Evolutionary conservation across 2,113 vertebrate species (phyloP).

Genomic region (Dicentrarchus labrax): DNA sequence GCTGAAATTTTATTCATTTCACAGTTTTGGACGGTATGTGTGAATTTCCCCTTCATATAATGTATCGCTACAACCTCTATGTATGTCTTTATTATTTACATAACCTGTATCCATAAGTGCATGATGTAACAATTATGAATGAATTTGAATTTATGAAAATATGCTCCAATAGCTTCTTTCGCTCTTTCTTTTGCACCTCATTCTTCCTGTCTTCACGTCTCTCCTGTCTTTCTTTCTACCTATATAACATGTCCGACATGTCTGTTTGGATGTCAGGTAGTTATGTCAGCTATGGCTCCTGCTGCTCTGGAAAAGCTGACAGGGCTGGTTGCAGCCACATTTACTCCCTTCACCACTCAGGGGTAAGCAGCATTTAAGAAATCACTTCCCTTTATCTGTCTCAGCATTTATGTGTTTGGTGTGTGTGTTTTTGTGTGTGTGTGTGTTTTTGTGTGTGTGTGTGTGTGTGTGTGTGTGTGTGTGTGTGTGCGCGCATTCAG

Average conservation of each 20-base stretch:
- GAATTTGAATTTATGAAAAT: too few species aligned
- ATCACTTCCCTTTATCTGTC: not conserved
- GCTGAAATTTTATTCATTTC: not conserved
- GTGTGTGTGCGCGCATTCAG: not conserved
- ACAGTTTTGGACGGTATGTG: not conserved
- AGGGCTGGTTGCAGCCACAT: conserved; percentile 92
- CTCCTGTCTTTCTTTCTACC: not conserved
- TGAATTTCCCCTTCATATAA: not conserved
- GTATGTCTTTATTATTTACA: too few species aligned
- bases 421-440: not conserved
- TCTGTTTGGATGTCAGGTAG: not conserved
- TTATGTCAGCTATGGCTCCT: conserved; percentile 78
- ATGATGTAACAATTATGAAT: too few species aligned
- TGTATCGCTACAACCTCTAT: not conserved
- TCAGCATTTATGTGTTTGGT: not conserved
- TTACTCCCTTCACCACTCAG: conserved; percentile 91
- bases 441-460: too few species aligned
- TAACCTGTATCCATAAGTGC: not conserved
- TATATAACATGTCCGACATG: not conserved
- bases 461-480: too few species aligned
- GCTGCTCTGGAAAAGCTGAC: conserved; percentile 77
- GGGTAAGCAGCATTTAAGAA: conserved; percentile 82
- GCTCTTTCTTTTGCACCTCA: not conserved
- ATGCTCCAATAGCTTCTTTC: not conserved
- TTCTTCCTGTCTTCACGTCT: not conserved